A percentile compares a stretch with the other conserved stretches of the same genome.
phyloP scores from a whole-genome alignment of 1,140 invertebrate genomes.

The Aphis gossypii region DNA sequence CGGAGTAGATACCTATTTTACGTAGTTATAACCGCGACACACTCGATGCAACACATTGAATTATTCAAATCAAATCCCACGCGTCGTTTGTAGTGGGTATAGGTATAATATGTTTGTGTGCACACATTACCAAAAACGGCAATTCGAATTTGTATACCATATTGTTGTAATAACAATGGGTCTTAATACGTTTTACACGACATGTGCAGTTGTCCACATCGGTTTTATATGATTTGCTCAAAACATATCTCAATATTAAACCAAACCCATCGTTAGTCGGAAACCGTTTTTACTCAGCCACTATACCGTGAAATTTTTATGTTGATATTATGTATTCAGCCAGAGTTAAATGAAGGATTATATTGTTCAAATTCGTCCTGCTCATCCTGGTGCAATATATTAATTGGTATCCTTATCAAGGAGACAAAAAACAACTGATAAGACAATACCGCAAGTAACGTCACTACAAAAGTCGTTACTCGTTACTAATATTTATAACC shows the following conservation, averaged over 20 bases:
- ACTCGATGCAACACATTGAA: background rate
- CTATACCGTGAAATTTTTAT: too few species aligned
- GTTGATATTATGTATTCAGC: too few species aligned
- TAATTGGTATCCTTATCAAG: too few species aligned
- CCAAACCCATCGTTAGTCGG: background rate
- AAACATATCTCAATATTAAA: background rate
- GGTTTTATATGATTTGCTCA: background rate
- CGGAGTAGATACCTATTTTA: background rate
- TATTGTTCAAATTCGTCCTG: too few species aligned
- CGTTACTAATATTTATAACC: too few species aligned
- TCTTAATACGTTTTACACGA: background rate
- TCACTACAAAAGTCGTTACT: too few species aligned
- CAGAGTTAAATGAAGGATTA: too few species aligned
- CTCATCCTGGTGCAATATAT: too few species aligned
- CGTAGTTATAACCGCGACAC: background rate
- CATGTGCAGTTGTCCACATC: background rate
- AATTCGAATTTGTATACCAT: background rate
- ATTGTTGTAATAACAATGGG: background rate
- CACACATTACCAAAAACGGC: background rate
- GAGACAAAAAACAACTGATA: too few species aligned
- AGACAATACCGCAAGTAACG: too few species aligned
- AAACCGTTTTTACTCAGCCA: too few species aligned
- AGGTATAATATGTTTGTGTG: background rate
- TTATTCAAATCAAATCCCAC: conserved; percentile 8
- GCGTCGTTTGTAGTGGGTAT: background rate